Evolutionary conservation across 2,113 vertebrate species (phyloP).

Genomic region (Proteles cristata): DNA sequence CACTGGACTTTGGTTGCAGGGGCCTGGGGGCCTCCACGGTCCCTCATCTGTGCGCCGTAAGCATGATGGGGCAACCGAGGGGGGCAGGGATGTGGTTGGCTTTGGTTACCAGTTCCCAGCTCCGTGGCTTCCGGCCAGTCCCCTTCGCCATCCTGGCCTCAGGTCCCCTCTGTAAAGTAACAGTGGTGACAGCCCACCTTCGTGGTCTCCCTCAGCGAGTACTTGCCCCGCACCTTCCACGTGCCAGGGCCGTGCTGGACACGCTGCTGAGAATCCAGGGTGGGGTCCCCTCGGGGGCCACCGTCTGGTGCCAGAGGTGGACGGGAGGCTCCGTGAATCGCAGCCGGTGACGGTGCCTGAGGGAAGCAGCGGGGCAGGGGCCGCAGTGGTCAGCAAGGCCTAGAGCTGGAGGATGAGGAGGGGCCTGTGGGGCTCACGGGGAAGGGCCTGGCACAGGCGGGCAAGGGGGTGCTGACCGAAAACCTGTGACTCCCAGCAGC

Average conservation of each 20-base stretch:
- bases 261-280: neutral
- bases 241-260: neutral
- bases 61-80: neutral
- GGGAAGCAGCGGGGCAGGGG: neutral
- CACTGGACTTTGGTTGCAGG: neutral
- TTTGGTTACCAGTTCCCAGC: no score
- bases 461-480: fast-evolving
- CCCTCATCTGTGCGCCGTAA: neutral
- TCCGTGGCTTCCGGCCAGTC: neutral
- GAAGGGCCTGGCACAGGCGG: fast-evolving
- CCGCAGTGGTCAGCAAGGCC: neutral
- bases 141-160: neutral
- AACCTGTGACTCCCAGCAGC: neutral
- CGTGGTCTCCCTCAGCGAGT: neutral
- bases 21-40: neutral
- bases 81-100: neutral
- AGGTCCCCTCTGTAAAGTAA: neutral
- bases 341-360: neutral
- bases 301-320: no score
- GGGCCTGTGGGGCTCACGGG: neutral
- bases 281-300: neutral
- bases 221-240: no score
- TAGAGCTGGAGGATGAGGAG: neutral
- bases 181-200: neutral
- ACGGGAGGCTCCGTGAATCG: fast-evolving